Evolutionary conservation across 1,140 invertebrate species (phyloP).

Genomic region (Hydropsyche tenuis): DNA sequence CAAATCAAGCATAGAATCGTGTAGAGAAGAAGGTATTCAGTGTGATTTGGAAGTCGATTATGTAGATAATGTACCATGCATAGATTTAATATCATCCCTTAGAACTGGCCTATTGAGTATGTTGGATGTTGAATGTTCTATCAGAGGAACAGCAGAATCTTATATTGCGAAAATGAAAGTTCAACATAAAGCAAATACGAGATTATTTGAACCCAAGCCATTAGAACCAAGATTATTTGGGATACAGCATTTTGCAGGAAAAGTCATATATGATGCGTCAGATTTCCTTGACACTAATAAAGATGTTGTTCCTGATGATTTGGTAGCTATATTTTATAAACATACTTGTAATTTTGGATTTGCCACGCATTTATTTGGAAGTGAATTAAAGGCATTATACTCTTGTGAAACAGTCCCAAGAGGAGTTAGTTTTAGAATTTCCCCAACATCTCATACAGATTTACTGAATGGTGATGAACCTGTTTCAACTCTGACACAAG

Average conservation of each 20-base stretch:
- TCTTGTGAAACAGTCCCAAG: slow-evolving; percentile 81
- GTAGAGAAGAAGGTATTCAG: slow-evolving; percentile 90
- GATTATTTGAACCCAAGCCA: slow-evolving; percentile 76
- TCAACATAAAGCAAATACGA: slow-evolving; percentile 70
- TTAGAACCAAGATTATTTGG: slow-evolving; percentile 83
- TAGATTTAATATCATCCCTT: slow-evolving; percentile 93
- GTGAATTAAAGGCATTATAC: slow-evolving; percentile 87
- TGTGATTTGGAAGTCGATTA: slow-evolving; percentile 92
- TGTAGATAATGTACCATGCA: slow-evolving; percentile 94
- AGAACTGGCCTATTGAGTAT: slow-evolving; percentile 89
- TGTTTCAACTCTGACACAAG: slow-evolving; percentile 89
- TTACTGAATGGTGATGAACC: slow-evolving; percentile 87
- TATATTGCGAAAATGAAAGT: slow-evolving; percentile 87
- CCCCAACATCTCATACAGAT: slow-evolving; percentile 88
- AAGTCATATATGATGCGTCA: slow-evolving; percentile 87
- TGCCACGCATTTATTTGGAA: slow-evolving; percentile 91
- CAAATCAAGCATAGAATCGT: slow-evolving; percentile 92
- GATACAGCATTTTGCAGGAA: slow-evolving; percentile 91
- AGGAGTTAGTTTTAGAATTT: slow-evolving; percentile 86
- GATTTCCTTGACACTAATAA: slow-evolving; percentile 92
- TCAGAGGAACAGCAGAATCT: slow-evolving; percentile 84
- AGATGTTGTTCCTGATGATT: slow-evolving; percentile 89
- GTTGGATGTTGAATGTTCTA: slow-evolving; percentile 91
- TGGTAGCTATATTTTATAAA: slow-evolving; percentile 92
- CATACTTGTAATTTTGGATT: slow-evolving; percentile 94